Evolutionary conservation across 1,140 invertebrate genomes (phyloP).

Genomic region (Drosophila micromelanica): DNA sequence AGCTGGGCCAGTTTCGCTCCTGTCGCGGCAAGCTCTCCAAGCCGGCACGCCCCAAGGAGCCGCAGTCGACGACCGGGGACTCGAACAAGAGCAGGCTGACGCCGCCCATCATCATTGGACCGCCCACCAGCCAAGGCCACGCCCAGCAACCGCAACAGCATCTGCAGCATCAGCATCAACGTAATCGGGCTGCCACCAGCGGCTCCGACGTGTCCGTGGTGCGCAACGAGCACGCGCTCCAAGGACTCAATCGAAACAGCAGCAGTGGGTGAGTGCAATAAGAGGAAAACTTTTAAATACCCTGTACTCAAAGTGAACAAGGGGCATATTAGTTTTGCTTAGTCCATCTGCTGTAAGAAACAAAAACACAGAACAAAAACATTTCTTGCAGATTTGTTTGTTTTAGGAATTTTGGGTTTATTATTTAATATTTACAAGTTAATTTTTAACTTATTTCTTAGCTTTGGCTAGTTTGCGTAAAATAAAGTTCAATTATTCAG

Average conservation of each 20-base stretch:
- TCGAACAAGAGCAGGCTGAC: conserved; percentile 55
- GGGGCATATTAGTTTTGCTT: too few relatives aligned
- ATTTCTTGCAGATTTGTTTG: too few relatives aligned
- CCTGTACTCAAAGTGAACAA: too few relatives aligned
- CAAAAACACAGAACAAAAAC: too few relatives aligned
- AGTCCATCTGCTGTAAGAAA: too few relatives aligned
- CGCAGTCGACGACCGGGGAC: conserved; percentile 36
- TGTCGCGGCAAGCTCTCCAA: conserved; percentile 74
- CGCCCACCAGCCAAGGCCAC: conserved; percentile 51
- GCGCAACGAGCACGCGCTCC: conserved; percentile 72
- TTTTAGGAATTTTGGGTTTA: too few relatives aligned
- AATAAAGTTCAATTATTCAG: too few relatives aligned
- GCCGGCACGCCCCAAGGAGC: conserved; percentile 45
- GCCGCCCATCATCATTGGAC: conserved; percentile 58
- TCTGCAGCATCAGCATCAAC: conserved; percentile 58
- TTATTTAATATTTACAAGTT: too few relatives aligned
- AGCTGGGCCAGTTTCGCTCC: conserved; percentile 77
- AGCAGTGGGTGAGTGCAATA: conserved; percentile 86
- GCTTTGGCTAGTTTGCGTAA: too few relatives aligned
- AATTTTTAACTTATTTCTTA: too few relatives aligned
- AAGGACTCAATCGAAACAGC: conserved; percentile 88
- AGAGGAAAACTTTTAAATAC: too few relatives aligned
- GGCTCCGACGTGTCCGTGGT: conserved; percentile 81
- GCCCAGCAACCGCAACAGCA: conserved; percentile 44
- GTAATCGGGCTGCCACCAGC: conserved; percentile 74